Evolutionary conservation across 2,797 vertebrate genomes (phyloP), one percentile per base, ranked within the genome.

Genomic region (Neostethus bicornis): DNA sequence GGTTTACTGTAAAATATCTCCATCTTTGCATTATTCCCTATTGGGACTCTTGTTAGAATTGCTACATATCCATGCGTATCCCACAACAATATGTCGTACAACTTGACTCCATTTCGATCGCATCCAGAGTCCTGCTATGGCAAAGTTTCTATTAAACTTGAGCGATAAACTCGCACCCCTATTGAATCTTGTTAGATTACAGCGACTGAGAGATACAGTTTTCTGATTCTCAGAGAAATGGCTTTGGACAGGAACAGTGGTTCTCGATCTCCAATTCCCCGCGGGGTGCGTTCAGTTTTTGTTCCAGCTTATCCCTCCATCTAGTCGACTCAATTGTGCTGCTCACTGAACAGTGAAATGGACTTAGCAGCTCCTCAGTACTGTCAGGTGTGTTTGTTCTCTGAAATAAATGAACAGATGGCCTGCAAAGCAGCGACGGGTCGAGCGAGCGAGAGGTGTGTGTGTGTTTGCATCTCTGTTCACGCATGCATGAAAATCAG

Each of bases 261-360:
- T 85, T 84, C 85, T 85, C 75, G 60, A 83, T 86, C 85, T 77
- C 79, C 79, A 75, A 73, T 75, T 80, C 79, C 79, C 81, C 75
- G 72, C 29, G 7, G 75, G 75, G 75, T 83, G 77, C 80, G 77
- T 84, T 85, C 80, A 64, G 80, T 87, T 90, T 89, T 89, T 86
- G 83, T 90, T 87, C 85, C 83, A 88, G 82, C 80, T 87, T 87
- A 89, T 88, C 87, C 85, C 77, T 83, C 81, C 88, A 87, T 90
- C 88, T 87, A 78, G 78, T 87, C 81, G 45, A 87, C 85, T 89
- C 87, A 86, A 88, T 90, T 86, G 85, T 72, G 82, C 81, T 89
- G 88, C 72, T 87, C 88, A 90, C 77, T 88, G 87, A 90, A 86
- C 87, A 87, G 87, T 90, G 88, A 90, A 90, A 90, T 90, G 83